Evolutionary conservation across 2,797 vertebrate genomes (phyloP), one percentile per base, ranked within the genome.

Genomic region (Neosilurus hyrtlii): DNA sequence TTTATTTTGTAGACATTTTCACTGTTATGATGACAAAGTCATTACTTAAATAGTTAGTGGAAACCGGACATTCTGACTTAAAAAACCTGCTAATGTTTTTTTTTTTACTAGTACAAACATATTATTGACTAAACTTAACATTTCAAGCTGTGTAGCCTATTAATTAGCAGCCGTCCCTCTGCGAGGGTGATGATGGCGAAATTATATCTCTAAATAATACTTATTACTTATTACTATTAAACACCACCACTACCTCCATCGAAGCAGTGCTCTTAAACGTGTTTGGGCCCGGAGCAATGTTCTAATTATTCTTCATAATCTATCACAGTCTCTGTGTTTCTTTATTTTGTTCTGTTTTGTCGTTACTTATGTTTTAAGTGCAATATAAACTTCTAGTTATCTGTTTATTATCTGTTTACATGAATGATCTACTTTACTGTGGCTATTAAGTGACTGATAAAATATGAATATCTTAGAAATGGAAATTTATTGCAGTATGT

Each of bases 141-240:
- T 61, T 26, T n/a, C 56, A 71, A 71, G 52, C 68, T 15, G 24
- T 4, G 24, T 9, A 62, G 57, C 70, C 68, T 52, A 54, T 81
- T 81, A 81, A 81, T 81, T 73, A 81, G 49, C 49, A 37, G 54
- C 49, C 5, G 10, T 72, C 62, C 7, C 7, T 62, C 61, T 10
- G 80, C 8, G 11, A 62, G 70, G 43, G n/a, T 63, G 52, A 72
- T 52, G 11, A 63, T 30, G 18, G 70, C 30, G 37, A 80, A 80
- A 73, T 72, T 14, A 52, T 52, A 18, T 35, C 24, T 73, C 37
- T 73, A 73, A 62, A 63, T 73, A 63, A 72, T 63, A 68, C 73
- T 81, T 72, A 81, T 52, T 63, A 68, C 73, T 81, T 72, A 81
- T 52, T 73, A 81, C 70, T 73, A 49, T 81, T 81, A 81, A 73